Percentiles rank a stretch among this genome's conserved stretches.
phyloP scores from a whole-genome alignment of 2,888 invertebrate genomes.

The Hirtodrosophila alboralis region DNA sequence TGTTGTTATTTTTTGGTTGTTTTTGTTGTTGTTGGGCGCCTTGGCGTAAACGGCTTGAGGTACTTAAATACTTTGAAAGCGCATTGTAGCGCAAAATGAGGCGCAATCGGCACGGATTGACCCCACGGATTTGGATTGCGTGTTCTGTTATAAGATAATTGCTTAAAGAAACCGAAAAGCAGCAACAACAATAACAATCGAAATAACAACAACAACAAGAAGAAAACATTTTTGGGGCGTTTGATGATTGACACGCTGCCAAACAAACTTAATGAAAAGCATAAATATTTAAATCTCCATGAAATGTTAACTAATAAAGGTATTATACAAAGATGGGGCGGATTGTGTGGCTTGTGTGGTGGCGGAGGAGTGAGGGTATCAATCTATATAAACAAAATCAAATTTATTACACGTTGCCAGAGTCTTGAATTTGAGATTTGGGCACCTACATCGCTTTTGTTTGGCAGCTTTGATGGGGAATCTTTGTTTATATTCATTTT shows the following conservation, averaged over 20 bases:
- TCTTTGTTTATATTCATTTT: neutral
- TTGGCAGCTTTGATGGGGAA: neutral
- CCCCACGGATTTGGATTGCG: constrained; percentile 61
- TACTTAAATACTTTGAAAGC: constrained; percentile 75
- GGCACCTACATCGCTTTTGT: no score
- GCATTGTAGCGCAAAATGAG: constrained; percentile 78
- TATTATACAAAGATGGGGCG: neutral
- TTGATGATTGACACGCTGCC: constrained; percentile 57
- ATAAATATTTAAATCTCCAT: constrained; percentile 61
- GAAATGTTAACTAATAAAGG: constrained; percentile 46
- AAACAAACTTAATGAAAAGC: constrained; percentile 66
- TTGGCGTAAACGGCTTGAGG: constrained; percentile 64
- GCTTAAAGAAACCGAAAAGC: constrained; percentile 56
- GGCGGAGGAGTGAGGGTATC: no score
- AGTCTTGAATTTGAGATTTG: constrained; percentile 1
- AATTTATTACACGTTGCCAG: constrained; percentile 2
- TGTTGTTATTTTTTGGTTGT: constrained; percentile 26
- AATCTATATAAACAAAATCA: constrained; percentile 9
- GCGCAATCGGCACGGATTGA: constrained; percentile 68
- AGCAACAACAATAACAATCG: constrained; percentile 16
- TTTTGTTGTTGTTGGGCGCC: constrained; percentile 29
- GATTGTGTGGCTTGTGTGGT: no score
- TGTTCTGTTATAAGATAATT: constrained; percentile 70
- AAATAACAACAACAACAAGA: constrained; percentile 8
- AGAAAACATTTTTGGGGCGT: constrained; percentile 23